These are phyloP conservation scores for Galbula dea DNA, from an alignment of 2,113 vertebrate genomes.

Conservation along the genomic window DNA sequence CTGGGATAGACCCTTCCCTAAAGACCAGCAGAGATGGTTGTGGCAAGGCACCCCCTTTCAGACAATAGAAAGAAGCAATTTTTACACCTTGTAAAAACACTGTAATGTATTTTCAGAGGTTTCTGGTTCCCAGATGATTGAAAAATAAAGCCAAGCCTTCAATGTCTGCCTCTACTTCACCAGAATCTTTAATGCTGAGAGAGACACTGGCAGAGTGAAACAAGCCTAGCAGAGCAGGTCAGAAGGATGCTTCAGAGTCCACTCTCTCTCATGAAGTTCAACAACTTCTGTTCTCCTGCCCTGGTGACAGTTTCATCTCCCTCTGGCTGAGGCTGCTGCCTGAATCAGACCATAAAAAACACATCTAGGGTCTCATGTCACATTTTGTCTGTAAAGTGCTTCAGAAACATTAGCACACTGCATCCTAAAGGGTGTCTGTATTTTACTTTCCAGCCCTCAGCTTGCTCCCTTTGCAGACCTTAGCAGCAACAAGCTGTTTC, in stretches of 20 bases:
- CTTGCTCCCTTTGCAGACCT: not conserved
- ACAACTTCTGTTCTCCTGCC: not conserved
- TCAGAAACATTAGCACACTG: not conserved
- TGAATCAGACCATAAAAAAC: slow-evolving; percentile 23
- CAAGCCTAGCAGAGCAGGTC: not conserved
- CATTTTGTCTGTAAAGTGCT: slow-evolving; percentile 11
- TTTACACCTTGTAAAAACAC: not conserved
- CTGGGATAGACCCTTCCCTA: not conserved
- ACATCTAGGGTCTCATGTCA: not conserved
- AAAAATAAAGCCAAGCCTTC: not conserved
- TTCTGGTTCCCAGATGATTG: not conserved
- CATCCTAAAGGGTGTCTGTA: not conserved
- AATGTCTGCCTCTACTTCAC: not conserved
- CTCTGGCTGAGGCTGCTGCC: not conserved
- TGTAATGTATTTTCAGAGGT: not conserved
- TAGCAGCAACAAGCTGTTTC: slow-evolving; percentile 49
- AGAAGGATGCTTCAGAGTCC: not conserved
- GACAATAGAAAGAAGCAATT: not conserved
- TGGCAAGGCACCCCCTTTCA: not conserved
- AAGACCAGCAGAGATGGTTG: not conserved
- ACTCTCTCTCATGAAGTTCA: not conserved
- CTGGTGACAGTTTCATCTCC: not conserved
- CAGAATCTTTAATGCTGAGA: not conserved
- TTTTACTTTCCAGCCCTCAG: slow-evolving; percentile 31
- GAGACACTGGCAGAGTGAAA: not conserved